Evolutionary conservation across 1,140 invertebrate species (phyloP).

Genomic region (Drosophila pallidifrons): DNA sequence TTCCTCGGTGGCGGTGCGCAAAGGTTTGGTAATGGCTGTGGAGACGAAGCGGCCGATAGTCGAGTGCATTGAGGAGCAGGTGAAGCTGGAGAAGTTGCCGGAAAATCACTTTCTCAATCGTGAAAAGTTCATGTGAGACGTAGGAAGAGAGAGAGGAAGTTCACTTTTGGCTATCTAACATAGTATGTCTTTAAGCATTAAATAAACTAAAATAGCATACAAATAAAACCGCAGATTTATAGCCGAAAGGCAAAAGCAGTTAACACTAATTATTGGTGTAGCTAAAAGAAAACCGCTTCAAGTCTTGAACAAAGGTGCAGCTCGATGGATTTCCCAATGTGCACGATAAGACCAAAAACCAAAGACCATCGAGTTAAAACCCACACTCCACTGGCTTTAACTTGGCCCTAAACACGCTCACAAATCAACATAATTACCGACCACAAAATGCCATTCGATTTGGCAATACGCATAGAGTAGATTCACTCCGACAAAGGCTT

Average conservation of each 20-base stretch:
- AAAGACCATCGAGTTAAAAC: not conserved
- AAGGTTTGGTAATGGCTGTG: slow-evolving; percentile 87
- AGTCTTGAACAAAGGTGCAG: slow-evolving; percentile 50
- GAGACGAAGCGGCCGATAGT: slow-evolving; percentile 86
- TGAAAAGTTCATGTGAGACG: slow-evolving; percentile 80
- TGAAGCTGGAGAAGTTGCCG: slow-evolving; percentile 70
- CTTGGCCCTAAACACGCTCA: slow-evolving; percentile 15
- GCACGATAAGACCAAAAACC: not conserved
- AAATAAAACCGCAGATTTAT: slow-evolving; percentile 22
- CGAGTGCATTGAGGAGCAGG: slow-evolving; percentile 86
- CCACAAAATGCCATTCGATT: slow-evolving; percentile 56
- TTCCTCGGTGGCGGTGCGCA: slow-evolving; percentile 87
- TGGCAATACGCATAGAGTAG: slow-evolving; percentile 49
- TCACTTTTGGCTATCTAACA: not conserved
- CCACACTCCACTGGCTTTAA: not conserved
- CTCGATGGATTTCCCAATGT: slow-evolving; percentile 40
- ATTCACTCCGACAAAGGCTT: slow-evolving; percentile 38
- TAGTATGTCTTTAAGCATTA: slow-evolving; percentile 31
- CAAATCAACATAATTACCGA: slow-evolving; percentile 32
- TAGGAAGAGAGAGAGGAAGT: slow-evolving; percentile 3
- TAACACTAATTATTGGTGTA: slow-evolving; percentile 62
- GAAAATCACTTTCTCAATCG: slow-evolving; percentile 86
- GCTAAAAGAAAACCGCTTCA: slow-evolving; percentile 39
- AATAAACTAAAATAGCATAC: slow-evolving; percentile 44
- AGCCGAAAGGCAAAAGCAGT: slow-evolving; percentile 14